Evolutionary conservation across 1,140 invertebrate genomes (phyloP).

Genomic region (Drosophila tsacasi): DNA sequence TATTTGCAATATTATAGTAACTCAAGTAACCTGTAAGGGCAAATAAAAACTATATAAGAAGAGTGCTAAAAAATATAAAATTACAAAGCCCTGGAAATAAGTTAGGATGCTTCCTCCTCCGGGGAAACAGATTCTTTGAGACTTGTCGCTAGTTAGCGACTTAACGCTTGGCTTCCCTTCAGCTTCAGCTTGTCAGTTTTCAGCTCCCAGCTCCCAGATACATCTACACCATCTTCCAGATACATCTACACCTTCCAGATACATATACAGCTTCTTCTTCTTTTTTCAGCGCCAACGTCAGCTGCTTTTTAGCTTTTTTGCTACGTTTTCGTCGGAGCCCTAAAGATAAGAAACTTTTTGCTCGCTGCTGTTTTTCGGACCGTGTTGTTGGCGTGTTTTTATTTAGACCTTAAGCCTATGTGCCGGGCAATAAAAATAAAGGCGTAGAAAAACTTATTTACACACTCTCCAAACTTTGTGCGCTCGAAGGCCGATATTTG

Average conservation of each 20-base stretch:
- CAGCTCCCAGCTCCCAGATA: not conserved
- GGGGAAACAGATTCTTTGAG: slow-evolving; percentile 92
- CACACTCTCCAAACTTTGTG: slow-evolving; percentile 53
- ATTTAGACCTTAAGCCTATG: slow-evolving; percentile 72
- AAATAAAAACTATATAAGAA: not conserved
- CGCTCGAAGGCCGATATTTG: slow-evolving; percentile 8
- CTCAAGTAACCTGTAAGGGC: not conserved
- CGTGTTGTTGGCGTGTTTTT: slow-evolving; percentile 33
- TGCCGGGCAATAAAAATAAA: slow-evolving; percentile 68
- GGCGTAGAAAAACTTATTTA: slow-evolving; percentile 66
- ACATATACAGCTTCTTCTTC: not conserved
- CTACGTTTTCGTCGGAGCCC: slow-evolving; percentile 34
- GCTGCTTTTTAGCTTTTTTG: slow-evolving; percentile 37
- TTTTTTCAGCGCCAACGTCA: slow-evolving; percentile 9
- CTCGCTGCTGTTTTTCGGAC: slow-evolving; percentile 22
- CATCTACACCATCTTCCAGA: no score
- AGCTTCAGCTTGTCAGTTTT: not conserved
- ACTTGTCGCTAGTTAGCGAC: slow-evolving; percentile 88
- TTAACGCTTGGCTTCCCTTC: slow-evolving; percentile 44
- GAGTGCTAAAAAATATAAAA: slow-evolving; percentile 91
- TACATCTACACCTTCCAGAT: not conserved
- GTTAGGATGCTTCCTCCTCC: slow-evolving; percentile 76
- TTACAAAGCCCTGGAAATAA: not conserved
- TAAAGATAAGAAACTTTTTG: slow-evolving; percentile 50
- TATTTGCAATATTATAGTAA: not conserved